Evolutionary conservation across 2,113 vertebrate species (phyloP), one percentile per base, ranked within the genome.

Genomic region (Calypte anna): DNA sequence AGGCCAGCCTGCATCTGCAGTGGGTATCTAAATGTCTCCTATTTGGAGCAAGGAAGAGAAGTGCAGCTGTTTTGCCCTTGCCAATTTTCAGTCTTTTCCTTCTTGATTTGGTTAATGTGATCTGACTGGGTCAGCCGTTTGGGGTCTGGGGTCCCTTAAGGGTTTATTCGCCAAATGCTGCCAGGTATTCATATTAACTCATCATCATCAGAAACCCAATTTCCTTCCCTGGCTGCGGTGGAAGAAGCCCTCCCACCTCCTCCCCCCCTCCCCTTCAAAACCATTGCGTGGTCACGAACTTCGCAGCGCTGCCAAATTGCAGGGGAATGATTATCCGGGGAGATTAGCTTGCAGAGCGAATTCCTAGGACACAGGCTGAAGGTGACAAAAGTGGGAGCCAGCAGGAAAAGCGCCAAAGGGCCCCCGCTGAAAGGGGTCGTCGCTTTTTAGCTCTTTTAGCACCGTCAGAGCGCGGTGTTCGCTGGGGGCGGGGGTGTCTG

Each of bases 221-320:
- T 91, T 84, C 59, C 67, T 62, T 70, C 30, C 24, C 50, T 16
- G 59, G 53, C 50, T 27, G 48, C 4, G 5, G 22, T 27, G 54
- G 31, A 58, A 40, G 72, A 68, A 48, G 31, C 14, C 1, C 6
- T 13, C 11, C 9, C 14, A 33, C 33, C 33, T 33, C 40, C 40
- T 11, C 40, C 40, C 40, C 40, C 1, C 6, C 14, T 10, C 9
- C 17, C 46, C 21, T 36, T n/a, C 31, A 28, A 36, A 57, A 19
- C 53, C 7, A 6, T 12, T 2, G 5, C 2, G 0, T 2, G 72
- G 27, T 46, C 55, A 3, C 2, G 0, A 30, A 16, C 14, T 6
- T 22, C 2, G 5, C 57, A 9, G 46, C 0, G 16, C 46, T 30
- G 72, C 50, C 63, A 15, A 10, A 4, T 2, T 17, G 38, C 62